Evolutionary conservation across 2,113 vertebrate species (phyloP), one percentile per base, ranked within the genome.

Genomic region (Sebastes schlegelii): DNA sequence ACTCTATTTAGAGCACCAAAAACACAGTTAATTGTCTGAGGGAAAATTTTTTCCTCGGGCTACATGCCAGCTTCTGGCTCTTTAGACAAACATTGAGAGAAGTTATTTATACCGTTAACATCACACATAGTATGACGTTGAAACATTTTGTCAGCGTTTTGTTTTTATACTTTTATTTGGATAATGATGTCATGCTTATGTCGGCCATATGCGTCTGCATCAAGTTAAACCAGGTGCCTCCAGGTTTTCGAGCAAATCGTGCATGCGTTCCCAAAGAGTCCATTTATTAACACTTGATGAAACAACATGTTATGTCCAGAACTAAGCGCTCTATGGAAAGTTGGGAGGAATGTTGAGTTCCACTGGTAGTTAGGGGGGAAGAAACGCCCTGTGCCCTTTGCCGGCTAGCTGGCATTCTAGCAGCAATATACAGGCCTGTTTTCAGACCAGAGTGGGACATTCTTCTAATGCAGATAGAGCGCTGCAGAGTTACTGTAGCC

Each of bases 361-460:
- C 83, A 46, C 45, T 70, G 45, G 75, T 48, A 55, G 79, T 65
- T 69, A 51, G 63, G 21, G 11, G 57, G 5, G 14, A 10, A 34
- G 43, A 74, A 71, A 23, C 14, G 8, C 23, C 49, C 55, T 60
- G 1, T 66, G 84, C 60, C 83, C 82, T 88, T 74, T 63, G 57
- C 60, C 75, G 80, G 64, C 74, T 69, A 69, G 64, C 78, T 68
- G 60, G 82, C 51, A 75, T 74, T 84, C 52, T 54, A 76, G 72
- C 74, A 63, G 45, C 62, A 16, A 16, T 21, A 16, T 19, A 12
- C 45, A 46, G n/a, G 60, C 62, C 58, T 81, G 3, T 85, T 91
- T 92, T 80, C 64, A 81, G 73, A 87, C 21, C 63, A 5, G 58
- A 74, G 69, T 87, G 84, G 75, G 76, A 74, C 85, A 86, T 91